Conservation (phyloP, 2,797 vertebrate genomes). For the Sebastes nivosus region DNA sequence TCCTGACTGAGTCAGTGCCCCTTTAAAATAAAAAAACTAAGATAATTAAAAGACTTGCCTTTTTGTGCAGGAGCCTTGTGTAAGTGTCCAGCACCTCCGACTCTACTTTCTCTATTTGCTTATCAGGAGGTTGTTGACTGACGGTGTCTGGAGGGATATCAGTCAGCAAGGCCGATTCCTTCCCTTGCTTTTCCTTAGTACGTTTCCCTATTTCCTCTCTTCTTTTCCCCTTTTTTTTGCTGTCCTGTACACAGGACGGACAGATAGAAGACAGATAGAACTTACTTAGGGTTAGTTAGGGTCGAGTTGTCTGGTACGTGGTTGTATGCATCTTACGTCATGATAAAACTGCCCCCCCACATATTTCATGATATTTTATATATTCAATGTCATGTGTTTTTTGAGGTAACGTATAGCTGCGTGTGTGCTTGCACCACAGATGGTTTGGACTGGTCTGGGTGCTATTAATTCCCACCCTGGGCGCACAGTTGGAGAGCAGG, state of each 20-base stretch:
- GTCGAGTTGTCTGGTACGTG: not conserved
- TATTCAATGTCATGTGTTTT: not conserved
- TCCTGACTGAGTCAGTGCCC: not conserved
- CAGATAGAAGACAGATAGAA: not conserved
- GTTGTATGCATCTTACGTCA: not conserved
- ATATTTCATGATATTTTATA: not conserved
- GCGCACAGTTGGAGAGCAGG: constrained; percentile 56
- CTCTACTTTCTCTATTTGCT: constrained; percentile 44
- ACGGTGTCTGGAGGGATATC: not conserved
- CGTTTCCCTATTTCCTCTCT: constrained; percentile 62
- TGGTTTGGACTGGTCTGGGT: constrained; percentile 38
- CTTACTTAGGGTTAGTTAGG: not conserved
- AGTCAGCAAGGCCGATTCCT: constrained; percentile 10
- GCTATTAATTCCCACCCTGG: constrained; percentile 55
- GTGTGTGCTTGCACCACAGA: constrained; percentile 39
- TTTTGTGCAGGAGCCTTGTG: constrained; percentile 73
- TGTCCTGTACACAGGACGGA: constrained; percentile 62
- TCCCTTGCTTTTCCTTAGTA: constrained; percentile 43
- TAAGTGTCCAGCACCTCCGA: constrained; percentile 70
- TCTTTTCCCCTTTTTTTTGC: constrained; percentile 64
- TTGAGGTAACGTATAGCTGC: not conserved
- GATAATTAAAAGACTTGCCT: constrained; percentile 42
- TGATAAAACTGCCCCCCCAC: not conserved
- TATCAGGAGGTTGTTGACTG: not conserved
- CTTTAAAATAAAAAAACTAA: not conserved